Evolutionary conservation across 1,140 invertebrate genomes (phyloP), one percentile per base, ranked within the genome.

Genomic region (Pristionchus pacificus): DNA sequence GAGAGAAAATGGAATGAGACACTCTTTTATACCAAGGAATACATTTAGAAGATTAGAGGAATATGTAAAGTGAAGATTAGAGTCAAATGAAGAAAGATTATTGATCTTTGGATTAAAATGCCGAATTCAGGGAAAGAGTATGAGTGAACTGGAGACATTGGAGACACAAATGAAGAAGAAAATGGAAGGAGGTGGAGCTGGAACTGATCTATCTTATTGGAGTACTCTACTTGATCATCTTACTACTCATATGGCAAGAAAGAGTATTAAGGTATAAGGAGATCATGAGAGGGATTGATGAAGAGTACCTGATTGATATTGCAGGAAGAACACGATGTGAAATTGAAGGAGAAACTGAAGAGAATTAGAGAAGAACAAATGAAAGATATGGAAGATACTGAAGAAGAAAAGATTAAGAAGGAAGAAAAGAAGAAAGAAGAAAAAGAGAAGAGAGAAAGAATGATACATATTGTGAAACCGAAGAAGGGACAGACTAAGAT

Each of bases 191-290:
- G 89, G 91, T 65, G 89, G 89, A 59, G 92, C 94, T 84, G 94
- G 93, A 38, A 90, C 97, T 58, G 95, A 99, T 86, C 91, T 97
- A 80, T 82, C 91, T 62, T 98, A 97, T 85, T 98, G 95, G 94
- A 95, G 98, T 86, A 92, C 91, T 60, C 85, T 98, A 60, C 87
- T 96, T 10, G 92, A 91, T 55, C 91, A 96, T 84, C 86, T 98
- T 1, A 95, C 93, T 88, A 94, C 94, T 2, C 92, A 97, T 84
- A 95, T 95, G 89, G 93, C 96, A 0, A 88, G 93, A 77, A 93
- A 93, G 2, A 86, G 95, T 10, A 49, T 49, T 49, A 49, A 19
- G 38, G 38, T 49, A 49, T 49, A 19, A 49, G 6, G 19, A 49
- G 6, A 10, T 49, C 6, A 49, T 49, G 38, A n/a, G n/a, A n/a